Percentiles rank a stretch among this genome's conserved stretches.
Evolutionary conservation across 2,113 vertebrate species (phyloP).

Genomic region (Ptyas mucosa): DNA sequence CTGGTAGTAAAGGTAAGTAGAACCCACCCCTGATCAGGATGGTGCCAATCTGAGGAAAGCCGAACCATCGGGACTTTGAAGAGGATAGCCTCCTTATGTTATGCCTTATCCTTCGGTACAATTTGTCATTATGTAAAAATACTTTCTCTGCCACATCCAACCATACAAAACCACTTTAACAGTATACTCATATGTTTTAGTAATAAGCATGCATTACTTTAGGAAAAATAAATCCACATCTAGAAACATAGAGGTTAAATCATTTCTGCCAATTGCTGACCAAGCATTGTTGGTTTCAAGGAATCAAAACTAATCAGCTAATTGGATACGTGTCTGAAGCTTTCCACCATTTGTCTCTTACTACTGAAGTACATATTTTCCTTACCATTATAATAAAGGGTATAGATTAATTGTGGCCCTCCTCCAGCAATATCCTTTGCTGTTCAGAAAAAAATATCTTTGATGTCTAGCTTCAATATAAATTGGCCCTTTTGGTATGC

Average conservation of each 20-base stretch:
- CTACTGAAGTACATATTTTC: background rate
- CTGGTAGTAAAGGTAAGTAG: no score
- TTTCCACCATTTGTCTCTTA: background rate
- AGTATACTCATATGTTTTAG: constrained; percentile 41
- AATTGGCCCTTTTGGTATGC: background rate
- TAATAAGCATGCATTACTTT: constrained; percentile 39
- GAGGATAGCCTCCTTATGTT: background rate
- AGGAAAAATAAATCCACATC: constrained; percentile 45
- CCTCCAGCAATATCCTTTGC: background rate
- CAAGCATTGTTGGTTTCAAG: constrained; percentile 34
- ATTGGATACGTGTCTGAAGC: constrained; percentile 8
- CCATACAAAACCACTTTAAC: constrained; percentile 56
- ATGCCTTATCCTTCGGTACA: constrained; percentile 23
- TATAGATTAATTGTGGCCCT: constrained; percentile 5
- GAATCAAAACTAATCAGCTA: constrained; percentile 25
- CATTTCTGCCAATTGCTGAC: constrained; percentile 23
- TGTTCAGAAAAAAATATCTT: background rate
- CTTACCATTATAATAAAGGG: background rate
- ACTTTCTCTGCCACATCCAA: constrained; percentile 22
- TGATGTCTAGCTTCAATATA: background rate
- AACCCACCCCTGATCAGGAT: no score
- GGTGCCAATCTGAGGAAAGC: background rate
- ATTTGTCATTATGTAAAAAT: constrained; percentile 44
- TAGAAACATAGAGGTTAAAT: constrained; percentile 37
- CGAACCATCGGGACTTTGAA: background rate